phyloP scores from a whole-genome alignment of 2,888 invertebrate species.

The Octodonta nipae region DNA sequence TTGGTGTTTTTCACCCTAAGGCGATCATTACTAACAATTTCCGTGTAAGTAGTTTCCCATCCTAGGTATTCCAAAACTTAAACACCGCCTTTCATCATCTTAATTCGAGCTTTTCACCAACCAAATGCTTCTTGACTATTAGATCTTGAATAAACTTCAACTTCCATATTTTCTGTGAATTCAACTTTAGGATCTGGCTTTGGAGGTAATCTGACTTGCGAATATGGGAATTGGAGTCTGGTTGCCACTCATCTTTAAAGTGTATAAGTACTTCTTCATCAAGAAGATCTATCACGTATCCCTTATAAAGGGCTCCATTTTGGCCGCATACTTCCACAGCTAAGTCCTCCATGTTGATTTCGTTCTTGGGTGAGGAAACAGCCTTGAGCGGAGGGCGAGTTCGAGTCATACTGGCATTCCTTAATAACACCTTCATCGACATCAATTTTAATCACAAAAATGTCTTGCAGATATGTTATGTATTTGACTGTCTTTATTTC shows the following conservation, averaged over 20 bases:
- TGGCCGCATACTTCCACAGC: constrained; percentile 97
- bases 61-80: constrained; percentile 86
- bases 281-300: constrained; percentile 83
- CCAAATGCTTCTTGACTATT: constrained; percentile 84
- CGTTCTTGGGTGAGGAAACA: constrained; percentile 37
- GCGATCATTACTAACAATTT: constrained; percentile 82
- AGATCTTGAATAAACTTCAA: constrained; percentile 82
- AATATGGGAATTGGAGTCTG: constrained; percentile 84
- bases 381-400: constrained; percentile 32
- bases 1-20: constrained; percentile 77
- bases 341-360: constrained; percentile 95
- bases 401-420: constrained; percentile 24
- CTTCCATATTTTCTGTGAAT: constrained; percentile 79
- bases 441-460: no score
- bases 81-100: constrained; percentile 92
- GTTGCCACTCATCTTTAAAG: constrained; percentile 96
- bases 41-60: constrained; percentile 82
- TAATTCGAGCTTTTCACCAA: constrained; percentile 92
- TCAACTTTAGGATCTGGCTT: constrained; percentile 52
- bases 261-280: constrained; percentile 87
- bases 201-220: constrained; percentile 82
- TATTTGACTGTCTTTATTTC: no score
- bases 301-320: constrained; percentile 98
- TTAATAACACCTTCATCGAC: no score
- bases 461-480: no score